Conservation (phyloP, 2,888 invertebrate species). For the Limnephilus rhombicus region DNA sequence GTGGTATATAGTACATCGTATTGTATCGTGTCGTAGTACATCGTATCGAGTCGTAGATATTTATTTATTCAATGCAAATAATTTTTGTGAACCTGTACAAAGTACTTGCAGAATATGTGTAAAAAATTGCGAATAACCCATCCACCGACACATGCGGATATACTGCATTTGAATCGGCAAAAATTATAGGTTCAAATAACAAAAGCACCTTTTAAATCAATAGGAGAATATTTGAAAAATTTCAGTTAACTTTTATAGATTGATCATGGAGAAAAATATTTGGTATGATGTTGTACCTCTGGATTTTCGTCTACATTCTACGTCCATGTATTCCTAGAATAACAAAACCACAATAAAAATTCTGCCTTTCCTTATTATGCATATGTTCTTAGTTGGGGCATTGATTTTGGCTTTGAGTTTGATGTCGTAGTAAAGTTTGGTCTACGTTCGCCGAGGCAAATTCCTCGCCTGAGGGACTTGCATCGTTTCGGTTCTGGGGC, state of each 20-base stretch:
- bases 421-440: background rate
- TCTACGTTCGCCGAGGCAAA: constrained; percentile 40
- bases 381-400: background rate
- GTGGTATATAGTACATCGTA: too few relatives aligned
- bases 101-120: background rate
- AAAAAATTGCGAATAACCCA: constrained; percentile 8
- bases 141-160: background rate
- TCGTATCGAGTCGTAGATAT: too few relatives aligned
- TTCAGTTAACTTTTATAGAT: background rate
- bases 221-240: background rate
- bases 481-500: constrained; percentile 67
- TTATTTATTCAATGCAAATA: background rate
- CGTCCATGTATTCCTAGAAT: background rate
- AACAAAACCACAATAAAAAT: background rate
- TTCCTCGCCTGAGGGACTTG: constrained; percentile 44
- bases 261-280: background rate
- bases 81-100: background rate
- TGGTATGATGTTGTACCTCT: background rate
- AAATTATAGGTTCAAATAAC: background rate
- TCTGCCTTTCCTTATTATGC: background rate
- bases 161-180: background rate
- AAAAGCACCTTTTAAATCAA: background rate
- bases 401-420: background rate
- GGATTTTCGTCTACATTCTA: background rate
- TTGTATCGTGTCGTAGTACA: too few relatives aligned